phyloP scores from a whole-genome alignment of 2,797 vertebrate species.

The Mallotus villosus region DNA sequence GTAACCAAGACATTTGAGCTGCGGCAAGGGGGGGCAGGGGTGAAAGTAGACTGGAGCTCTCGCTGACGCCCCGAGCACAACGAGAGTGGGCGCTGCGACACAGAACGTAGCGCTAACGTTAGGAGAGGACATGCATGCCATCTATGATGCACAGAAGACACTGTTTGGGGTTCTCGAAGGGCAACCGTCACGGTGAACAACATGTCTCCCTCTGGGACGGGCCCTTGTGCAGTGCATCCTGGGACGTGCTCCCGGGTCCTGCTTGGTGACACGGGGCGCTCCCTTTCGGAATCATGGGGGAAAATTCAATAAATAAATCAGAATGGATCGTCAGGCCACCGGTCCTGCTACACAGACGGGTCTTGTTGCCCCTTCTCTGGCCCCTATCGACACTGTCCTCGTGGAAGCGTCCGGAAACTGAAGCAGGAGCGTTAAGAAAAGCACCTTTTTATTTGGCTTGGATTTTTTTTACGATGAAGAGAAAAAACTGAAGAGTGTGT shows the following conservation, averaged over 20 bases:
- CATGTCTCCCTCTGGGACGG: slow-evolving; percentile 38
- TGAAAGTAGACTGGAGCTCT: neutral
- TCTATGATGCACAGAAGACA: neutral
- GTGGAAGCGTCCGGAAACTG: slow-evolving; percentile 43
- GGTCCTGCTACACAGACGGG: slow-evolving; percentile 22
- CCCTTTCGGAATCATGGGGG: neutral
- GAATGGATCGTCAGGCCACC: slow-evolving; percentile 5
- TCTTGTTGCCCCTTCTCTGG: slow-evolving; percentile 13
- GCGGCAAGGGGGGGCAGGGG: slow-evolving; percentile 29
- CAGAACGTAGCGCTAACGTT: neutral
- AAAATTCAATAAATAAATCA: slow-evolving; percentile 35
- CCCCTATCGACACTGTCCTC: slow-evolving; percentile 43
- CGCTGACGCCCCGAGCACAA: neutral
- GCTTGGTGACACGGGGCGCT: slow-evolving; percentile 6
- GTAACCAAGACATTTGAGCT: neutral
- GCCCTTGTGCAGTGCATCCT: slow-evolving; percentile 52
- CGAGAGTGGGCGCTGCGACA: neutral
- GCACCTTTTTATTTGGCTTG: slow-evolving; percentile 79
- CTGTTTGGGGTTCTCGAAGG: neutral
- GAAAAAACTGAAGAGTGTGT: slow-evolving; percentile 42
- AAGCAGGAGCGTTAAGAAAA: slow-evolving; percentile 45
- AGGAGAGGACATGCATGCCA: neutral
- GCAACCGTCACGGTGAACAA: slow-evolving; percentile 15
- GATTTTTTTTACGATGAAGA: slow-evolving; percentile 49
- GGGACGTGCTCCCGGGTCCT: slow-evolving; percentile 51